Conservation (phyloP, 2,797 vertebrate species). For the Uromys caudimaculatus region DNA sequence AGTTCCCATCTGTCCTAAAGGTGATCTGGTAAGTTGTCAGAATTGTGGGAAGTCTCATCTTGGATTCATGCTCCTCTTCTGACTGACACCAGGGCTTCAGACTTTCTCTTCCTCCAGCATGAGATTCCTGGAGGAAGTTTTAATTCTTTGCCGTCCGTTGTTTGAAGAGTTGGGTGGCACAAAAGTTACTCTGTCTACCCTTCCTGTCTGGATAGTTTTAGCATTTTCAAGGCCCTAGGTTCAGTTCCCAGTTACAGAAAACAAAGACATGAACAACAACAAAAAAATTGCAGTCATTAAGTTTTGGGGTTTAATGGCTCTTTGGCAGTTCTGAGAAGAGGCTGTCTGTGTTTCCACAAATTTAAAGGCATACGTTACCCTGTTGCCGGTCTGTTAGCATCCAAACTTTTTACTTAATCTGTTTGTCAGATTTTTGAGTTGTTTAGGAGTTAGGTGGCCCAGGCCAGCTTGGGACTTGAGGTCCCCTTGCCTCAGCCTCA, state of each 20-base stretch:
- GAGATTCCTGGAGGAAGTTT: not conserved
- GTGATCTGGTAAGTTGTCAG: not conserved
- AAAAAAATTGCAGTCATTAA: not conserved
- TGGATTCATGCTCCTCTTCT: not conserved
- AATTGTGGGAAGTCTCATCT: not conserved
- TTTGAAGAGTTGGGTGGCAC: not conserved
- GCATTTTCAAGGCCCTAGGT: not conserved
- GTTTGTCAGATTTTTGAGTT: conserved; percentile 40
- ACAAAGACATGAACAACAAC: not conserved
- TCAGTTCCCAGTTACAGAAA: not conserved
- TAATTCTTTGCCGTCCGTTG: not conserved
- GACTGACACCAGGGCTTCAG: not conserved
- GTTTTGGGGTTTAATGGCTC: conserved; percentile 37
- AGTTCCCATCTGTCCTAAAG: not conserved
- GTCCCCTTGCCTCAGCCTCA: not conserved
- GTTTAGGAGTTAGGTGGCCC: not conserved
- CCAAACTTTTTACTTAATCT: conserved; percentile 37
- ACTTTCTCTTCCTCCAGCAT: not conserved
- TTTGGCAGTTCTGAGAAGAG: conserved; percentile 21
- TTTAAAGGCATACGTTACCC: conserved; percentile 11
- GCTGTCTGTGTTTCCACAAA: not conserved
- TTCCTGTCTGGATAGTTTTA: not conserved
- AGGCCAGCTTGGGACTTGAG: not conserved
- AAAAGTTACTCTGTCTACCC: not conserved
- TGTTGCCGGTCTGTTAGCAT: conserved; percentile 31